These are phyloP conservation scores for Ryuthela nishihirai DNA, from an alignment of 2,888 invertebrate species.

Conservation along the genomic window DNA sequence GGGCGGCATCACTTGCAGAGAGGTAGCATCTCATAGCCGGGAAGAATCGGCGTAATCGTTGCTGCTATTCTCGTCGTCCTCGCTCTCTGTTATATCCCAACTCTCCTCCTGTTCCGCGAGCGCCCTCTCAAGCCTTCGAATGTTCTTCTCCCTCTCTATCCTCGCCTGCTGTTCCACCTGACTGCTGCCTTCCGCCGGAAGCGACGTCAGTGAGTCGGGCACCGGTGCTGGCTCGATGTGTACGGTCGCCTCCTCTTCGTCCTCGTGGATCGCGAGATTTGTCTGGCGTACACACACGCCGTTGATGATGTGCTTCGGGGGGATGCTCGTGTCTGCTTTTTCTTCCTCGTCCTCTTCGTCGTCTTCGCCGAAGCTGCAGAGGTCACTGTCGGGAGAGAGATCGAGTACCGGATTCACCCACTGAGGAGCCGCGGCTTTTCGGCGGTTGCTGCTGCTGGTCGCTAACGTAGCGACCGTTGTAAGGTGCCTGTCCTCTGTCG, in stretches of 20 bases:
- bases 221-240: conserved; percentile 72
- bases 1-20: no score
- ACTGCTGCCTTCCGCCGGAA: conserved; percentile 50
- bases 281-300: conserved; percentile 36
- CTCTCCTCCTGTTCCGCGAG: conserved; percentile 39
- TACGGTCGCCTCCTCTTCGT: conserved; percentile 61
- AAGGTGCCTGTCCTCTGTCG: background rate
- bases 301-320: conserved; percentile 21
- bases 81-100: conserved; percentile 38
- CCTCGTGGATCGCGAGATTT: background rate
- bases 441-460: conserved; percentile 52
- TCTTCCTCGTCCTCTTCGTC: conserved; percentile 38
- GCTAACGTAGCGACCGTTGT: background rate
- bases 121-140: conserved; percentile 35
- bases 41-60: no score
- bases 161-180: conserved; percentile 18
- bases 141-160: conserved; percentile 34
- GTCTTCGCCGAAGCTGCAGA: conserved; percentile 44
- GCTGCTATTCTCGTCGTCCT: conserved; percentile 25
- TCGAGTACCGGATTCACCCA: conserved; percentile 85
- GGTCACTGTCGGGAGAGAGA: conserved; percentile 46
- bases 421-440: conserved; percentile 94
- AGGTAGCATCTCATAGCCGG: no score
- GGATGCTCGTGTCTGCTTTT: background rate
- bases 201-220: conserved; percentile 52